phyloP scores from a whole-genome alignment of 2,888 invertebrate genomes.

The Luffia ferchaultella region DNA sequence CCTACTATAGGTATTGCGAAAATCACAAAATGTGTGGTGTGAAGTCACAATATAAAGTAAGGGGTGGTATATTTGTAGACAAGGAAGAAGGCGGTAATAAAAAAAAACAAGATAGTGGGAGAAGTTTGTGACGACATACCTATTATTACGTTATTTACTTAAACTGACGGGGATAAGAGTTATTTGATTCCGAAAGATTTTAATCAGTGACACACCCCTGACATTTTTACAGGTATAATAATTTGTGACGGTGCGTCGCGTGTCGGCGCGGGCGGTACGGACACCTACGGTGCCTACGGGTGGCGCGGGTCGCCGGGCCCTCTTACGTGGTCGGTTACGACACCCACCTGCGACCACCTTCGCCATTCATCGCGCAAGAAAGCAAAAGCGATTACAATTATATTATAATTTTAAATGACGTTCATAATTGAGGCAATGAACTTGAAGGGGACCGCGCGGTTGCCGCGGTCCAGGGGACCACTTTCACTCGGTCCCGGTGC shows the following conservation, averaged over 20 bases:
- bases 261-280: not conserved
- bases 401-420: slow-evolving; percentile 49
- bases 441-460: slow-evolving; percentile 48
- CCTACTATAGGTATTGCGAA: no score
- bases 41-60: no score
- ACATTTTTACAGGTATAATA: not conserved
- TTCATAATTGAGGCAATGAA: slow-evolving; percentile 62
- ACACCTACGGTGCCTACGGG: not conserved
- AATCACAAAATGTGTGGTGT: no score
- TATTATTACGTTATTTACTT: no score
- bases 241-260: not conserved
- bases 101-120: no score
- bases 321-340: slow-evolving; percentile 34
- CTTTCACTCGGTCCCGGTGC: slow-evolving; percentile 41
- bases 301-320: slow-evolving; percentile 14
- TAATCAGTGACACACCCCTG: no score
- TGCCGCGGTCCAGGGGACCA: slow-evolving; percentile 39
- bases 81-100: no score
- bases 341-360: slow-evolving; percentile 28
- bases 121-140: no score
- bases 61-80: no score
- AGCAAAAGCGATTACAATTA: slow-evolving; percentile 29
- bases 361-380: slow-evolving; percentile 30
- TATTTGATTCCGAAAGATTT: no score
- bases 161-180: no score